These are phyloP conservation scores for Radopholus similis DNA, from an alignment of 1,140 invertebrate species.

Conservation along the genomic window DNA sequence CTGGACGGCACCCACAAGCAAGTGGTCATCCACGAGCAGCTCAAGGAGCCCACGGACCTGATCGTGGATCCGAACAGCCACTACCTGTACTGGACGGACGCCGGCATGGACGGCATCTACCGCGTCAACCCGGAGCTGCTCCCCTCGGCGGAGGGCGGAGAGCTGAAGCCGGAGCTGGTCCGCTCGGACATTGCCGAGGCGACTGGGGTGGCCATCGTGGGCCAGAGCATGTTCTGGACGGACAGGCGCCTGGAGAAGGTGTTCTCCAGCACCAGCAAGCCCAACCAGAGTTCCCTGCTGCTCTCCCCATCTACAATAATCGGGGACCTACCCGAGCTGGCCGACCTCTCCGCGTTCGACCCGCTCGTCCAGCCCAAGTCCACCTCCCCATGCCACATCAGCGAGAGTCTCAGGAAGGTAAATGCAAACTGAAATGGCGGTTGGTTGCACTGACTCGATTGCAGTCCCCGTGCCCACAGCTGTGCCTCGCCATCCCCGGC, in stretches of 20 bases:
- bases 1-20: slow-evolving; percentile 83
- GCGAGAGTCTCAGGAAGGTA: slow-evolving; percentile 55
- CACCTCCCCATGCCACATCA: slow-evolving; percentile 55
- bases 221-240: slow-evolving; percentile 81
- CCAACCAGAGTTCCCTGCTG: slow-evolving; percentile 72
- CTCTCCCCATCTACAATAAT: slow-evolving; percentile 48
- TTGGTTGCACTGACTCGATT: too few relatives aligned
- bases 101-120: slow-evolving; percentile 74
- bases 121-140: slow-evolving; percentile 54
- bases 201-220: slow-evolving; percentile 72
- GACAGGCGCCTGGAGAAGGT: slow-evolving; percentile 85
- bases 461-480: slow-evolving; percentile 74
- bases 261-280: slow-evolving; percentile 65
- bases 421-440: background rate
- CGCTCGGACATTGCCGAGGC: slow-evolving; percentile 85
- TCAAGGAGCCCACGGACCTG: slow-evolving; percentile 83
- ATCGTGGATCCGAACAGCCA: slow-evolving; percentile 88
- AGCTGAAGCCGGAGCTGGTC: slow-evolving; percentile 67
- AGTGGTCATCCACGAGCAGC: slow-evolving; percentile 80
- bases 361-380: slow-evolving; percentile 46
- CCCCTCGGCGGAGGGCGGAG: slow-evolving; percentile 55
- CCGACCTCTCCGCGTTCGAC: slow-evolving; percentile 53
- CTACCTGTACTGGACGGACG: slow-evolving; percentile 95
- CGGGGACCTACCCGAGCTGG: slow-evolving; percentile 43
- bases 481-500: slow-evolving; percentile 85